Base-by-base conservation (phyloP, 2,888 invertebrate genomes). In the Hypercompe scribonia region DNA sequence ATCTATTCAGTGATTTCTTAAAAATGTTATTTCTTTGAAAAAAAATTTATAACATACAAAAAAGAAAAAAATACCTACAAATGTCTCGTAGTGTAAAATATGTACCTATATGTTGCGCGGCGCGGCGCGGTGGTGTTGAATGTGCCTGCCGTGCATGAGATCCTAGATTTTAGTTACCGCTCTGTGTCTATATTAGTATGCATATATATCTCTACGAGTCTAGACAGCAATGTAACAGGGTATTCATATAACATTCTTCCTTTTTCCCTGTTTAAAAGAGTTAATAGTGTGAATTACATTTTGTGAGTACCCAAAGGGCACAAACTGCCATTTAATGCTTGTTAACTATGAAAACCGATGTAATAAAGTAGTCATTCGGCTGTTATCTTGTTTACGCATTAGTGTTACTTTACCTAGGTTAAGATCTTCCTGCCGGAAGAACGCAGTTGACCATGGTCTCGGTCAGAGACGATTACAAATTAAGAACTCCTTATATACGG, bases 381-480 rank as follows among this genome's bases (percentile, higher is more conserved):
- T 58, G 36, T 68, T 68, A 61, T 39, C 68, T 50, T 61, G 58
- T 68, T 68, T 68, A 68, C 28, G 31, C 39, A 68, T 68, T 68
- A 68, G 68, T 68, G 39, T 68, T 54, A 68, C 68, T 68, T 68
- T 68, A 54, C 68, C 68, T 68, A 46, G 54, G 68, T 54, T 61
- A 68, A 68, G 24, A 28, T 68, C 68, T 68, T 68, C 68, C 68
- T 36, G 39, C 68, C 18, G 68, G 68, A 68, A 39, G 58, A 68
- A 50, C 28, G 58, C 31, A 58, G n/a, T 68, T 68, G 68, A 68
- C 58, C 28, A 28, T 61, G 39, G 58, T 36, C 18, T 58, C 31
- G 58, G 31, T 68, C 33, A 68, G 39, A 68, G 68, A 15, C 21
- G 68, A 68, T 68, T 68, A 68, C 39, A 61, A 68, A 68, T 68